A percentile compares a stretch with the other conserved stretches of the same genome.
Conservation (phyloP, 2,888 invertebrate species). For the Cosmia pyralina region DNA sequence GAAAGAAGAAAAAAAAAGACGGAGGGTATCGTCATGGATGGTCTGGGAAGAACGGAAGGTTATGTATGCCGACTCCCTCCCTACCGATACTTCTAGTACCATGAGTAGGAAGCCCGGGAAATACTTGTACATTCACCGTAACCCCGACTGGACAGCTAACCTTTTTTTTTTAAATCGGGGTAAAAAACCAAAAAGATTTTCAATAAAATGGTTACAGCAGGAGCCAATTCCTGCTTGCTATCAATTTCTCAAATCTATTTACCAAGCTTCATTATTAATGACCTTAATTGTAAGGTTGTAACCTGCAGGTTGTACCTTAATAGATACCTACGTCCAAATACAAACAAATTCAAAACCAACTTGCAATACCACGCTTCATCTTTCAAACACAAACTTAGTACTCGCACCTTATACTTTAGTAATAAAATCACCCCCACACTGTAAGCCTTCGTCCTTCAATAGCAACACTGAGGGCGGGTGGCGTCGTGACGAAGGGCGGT, state of each 20-base stretch:
- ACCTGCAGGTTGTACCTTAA: neutral
- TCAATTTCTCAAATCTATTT: neutral
- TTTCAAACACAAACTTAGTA: conserved; percentile 5
- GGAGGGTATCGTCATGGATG: too few relatives aligned
- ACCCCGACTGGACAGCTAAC: too few relatives aligned
- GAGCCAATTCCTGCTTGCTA: neutral
- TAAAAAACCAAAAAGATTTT: neutral
- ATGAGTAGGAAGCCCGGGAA: too few relatives aligned
- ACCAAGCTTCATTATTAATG: neutral
- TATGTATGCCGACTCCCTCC: too few relatives aligned
- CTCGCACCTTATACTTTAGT: neutral
- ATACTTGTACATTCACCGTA: too few relatives aligned
- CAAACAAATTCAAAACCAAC: neutral
- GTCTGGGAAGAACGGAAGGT: too few relatives aligned
- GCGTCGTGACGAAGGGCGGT: conserved; percentile 61
- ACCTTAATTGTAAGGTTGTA: neutral
- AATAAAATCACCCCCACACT: conserved; percentile 26
- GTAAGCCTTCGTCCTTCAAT: conserved; percentile 10
- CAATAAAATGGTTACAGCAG: neutral
- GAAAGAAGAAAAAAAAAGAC: too few relatives aligned
- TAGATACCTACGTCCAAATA: neutral
- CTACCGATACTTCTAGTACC: too few relatives aligned
- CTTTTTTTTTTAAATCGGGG: neutral
- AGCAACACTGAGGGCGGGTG: conserved; percentile 58
- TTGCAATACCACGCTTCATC: too few relatives aligned